Base-by-base conservation (phyloP, 2,113 vertebrate genomes). In the Crotalus tigris region DNA sequence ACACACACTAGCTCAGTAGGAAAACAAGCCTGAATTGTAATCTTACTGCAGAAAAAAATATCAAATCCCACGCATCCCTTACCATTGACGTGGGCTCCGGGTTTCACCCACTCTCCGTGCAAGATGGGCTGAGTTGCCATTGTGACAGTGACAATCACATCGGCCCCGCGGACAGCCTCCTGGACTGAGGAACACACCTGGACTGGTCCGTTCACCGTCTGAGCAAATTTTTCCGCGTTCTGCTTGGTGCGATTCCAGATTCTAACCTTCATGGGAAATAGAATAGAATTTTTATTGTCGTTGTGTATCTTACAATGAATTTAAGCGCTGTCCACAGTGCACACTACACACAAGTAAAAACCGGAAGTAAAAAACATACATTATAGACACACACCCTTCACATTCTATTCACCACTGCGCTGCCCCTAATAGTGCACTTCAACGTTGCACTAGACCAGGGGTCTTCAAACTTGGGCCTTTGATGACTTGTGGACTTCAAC, bases 41-140 rank as follows among this genome's bases (percentile, higher is more conserved):
- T n/a, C 51, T 1, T 19, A 33, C 4, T 11, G 39, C n/a, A 53
- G 44, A 55, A 91, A 23, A 55, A 29, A 64, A 15, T 0, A 4
- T 15, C 19, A 24, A 0, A 3, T 53, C 3, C 0, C 0, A 3
- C 0, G 8, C 81, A 21, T 10, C 24, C 81, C 29, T 94, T 96
- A 99, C 99, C 99, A 93, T 99, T 99, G 93, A 99, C 95, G 19
- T 99, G 99, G 58, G 99, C 99, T 86, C 99, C 99, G 3, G 98
- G 97, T 96, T 99, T 99, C 90, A 99, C 98, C 99, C 99, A 99
- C 87, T 96, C 97, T 5, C 99, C 99, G 55, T 96, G 98, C 2
- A 99, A 95, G 91, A 99, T 97, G 0, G 99, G 99, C 21, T 98
- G 94, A 9, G 97, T 98, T 9, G 98, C 97, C 96, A 97, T 97